Conservation (phyloP, 64 coral and sea anemone species). For the Porites australiensis region DNA sequence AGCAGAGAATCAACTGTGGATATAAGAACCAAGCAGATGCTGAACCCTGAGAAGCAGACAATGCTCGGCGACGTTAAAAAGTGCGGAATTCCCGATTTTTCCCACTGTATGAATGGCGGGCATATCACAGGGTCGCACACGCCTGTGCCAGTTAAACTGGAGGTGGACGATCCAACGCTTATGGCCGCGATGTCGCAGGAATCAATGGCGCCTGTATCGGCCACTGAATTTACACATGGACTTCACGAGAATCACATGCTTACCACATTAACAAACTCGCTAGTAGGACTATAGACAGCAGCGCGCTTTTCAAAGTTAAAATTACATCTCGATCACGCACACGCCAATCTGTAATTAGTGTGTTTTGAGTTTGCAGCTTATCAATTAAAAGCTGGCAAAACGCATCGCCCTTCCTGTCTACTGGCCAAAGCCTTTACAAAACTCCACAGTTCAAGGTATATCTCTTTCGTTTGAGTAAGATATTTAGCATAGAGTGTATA, state of each 20-base stretch:
- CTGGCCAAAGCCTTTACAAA: not conserved
- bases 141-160: constrained; percentile 86
- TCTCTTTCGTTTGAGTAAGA: constrained; percentile 19
- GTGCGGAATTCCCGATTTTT: constrained; percentile 84
- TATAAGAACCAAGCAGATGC: constrained; percentile 84
- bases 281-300: constrained; percentile 91
- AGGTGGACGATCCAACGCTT: constrained; percentile 88
- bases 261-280: constrained; percentile 91
- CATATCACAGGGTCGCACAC: constrained; percentile 21
- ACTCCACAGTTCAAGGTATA: not conserved
- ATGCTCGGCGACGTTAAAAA: constrained; percentile 83
- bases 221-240: constrained; percentile 88
- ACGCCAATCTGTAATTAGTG: constrained; percentile 15
- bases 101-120: constrained; percentile 79
- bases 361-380: constrained; percentile 3
- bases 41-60: constrained; percentile 83
- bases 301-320: constrained; percentile 14
- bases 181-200: constrained; percentile 84
- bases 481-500: constrained; percentile 36
- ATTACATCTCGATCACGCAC: not conserved
- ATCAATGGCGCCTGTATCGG: constrained; percentile 64
- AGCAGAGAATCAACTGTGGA: constrained; percentile 88
- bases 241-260: constrained; percentile 91
- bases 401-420: not conserved
- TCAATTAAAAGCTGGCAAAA: not conserved